phyloP scores from a whole-genome alignment of 2,113 vertebrate genomes.

The Acrocephalus kingi region DNA sequence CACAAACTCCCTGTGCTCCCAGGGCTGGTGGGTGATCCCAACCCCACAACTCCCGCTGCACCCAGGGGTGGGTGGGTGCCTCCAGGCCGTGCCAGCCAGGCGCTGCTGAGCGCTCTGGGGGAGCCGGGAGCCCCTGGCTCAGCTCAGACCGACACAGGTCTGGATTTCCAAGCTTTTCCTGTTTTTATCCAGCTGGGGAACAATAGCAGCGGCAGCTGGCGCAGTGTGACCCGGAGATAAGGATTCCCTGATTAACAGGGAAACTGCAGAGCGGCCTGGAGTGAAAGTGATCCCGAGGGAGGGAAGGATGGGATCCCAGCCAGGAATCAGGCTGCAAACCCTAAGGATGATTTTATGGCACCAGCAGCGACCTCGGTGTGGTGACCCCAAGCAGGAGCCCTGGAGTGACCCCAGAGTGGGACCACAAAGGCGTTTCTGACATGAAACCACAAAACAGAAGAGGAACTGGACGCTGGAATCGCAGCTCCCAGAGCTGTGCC shows the following conservation, averaged over 20 bases:
- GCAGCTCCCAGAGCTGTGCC: not conserved
- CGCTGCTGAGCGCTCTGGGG: accelerated
- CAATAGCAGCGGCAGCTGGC: not conserved
- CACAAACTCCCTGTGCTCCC: not conserved
- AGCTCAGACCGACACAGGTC: not conserved
- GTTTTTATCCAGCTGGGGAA: conserved; percentile 26
- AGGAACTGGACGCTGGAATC: not conserved
- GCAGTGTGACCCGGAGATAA: conserved; percentile 4
- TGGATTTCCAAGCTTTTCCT: conserved; percentile 1
- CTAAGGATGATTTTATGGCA: accelerated
- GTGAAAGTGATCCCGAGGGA: not conserved
- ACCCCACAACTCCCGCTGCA: accelerated
- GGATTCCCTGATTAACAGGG: conserved; percentile 14
- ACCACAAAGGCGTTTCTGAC: accelerated
- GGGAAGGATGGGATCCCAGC: not conserved
- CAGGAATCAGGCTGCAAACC: not conserved
- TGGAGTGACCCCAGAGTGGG: not conserved
- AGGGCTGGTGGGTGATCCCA: accelerated
- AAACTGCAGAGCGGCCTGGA: not conserved
- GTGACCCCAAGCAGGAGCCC: accelerated
- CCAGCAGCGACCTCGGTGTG: accelerated
- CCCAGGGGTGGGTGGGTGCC: accelerated
- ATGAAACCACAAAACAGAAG: conserved; percentile 14
- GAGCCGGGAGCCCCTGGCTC: not conserved
- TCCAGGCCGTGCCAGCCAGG: accelerated